These are phyloP conservation scores for Rhogogaster chlorosoma DNA, from an alignment of 2,888 invertebrate genomes.

Conservation along the genomic window DNA sequence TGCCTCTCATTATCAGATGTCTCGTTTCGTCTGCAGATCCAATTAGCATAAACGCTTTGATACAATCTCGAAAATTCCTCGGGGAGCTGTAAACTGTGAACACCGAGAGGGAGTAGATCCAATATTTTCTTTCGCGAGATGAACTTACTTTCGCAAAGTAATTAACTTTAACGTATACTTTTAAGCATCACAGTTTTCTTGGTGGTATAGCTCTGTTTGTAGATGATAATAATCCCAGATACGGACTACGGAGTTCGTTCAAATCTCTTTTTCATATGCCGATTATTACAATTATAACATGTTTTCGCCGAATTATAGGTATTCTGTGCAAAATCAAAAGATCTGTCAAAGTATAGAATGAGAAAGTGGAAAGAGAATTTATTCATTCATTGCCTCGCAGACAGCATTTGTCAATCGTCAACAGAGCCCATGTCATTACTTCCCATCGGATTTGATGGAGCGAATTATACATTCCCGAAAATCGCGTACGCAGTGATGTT, in stretches of 20 bases:
- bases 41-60: not conserved
- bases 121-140: not conserved
- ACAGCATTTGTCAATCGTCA: not conserved
- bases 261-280: not conserved
- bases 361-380: not conserved
- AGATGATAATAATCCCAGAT: not conserved
- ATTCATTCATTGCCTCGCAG: not conserved
- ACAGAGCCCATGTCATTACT: not conserved
- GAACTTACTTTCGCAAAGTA: not conserved
- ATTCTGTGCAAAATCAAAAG: not conserved
- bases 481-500: not conserved
- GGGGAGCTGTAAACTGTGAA: too few species aligned
- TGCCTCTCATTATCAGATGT: not conserved
- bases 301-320: not conserved
- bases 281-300: not conserved
- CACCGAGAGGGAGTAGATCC: not conserved
- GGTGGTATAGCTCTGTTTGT: not conserved
- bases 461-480: not conserved
- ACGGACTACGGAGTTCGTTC: not conserved
- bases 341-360: not conserved
- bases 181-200: not conserved
- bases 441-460: not conserved
- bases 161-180: not conserved
- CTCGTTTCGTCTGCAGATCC: not conserved
- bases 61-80: not conserved